These are phyloP conservation scores for Gallinago nigripennis DNA, from an alignment of 2,797 vertebrate genomes.

Conservation along the genomic window DNA sequence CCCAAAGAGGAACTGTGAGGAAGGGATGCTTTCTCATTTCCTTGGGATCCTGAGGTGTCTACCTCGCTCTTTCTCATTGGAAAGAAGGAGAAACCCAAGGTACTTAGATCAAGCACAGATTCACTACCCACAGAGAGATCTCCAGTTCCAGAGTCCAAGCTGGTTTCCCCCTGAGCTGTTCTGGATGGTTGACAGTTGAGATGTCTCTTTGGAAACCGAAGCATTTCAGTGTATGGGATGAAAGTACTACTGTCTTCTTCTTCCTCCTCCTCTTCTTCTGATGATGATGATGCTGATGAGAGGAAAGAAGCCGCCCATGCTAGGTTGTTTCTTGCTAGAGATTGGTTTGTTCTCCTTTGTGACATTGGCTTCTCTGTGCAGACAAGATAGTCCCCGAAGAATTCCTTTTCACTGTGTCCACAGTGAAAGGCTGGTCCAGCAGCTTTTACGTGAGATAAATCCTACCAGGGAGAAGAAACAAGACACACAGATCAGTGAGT, in stretches of 20 bases:
- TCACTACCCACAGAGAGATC: not conserved
- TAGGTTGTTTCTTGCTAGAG: not conserved
- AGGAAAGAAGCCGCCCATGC: not conserved
- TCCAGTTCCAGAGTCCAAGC: not conserved
- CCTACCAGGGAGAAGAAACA: not conserved
- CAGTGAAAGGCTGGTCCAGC: not conserved
- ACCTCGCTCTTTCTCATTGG: not conserved
- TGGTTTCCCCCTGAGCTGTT: not conserved
- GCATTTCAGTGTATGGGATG: constrained; percentile 11
- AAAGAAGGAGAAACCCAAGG: not conserved
- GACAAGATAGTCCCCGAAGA: not conserved
- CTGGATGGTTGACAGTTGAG: not conserved
- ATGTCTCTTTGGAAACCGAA: not conserved
- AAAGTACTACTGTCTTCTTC: not conserved
- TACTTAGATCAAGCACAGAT: not conserved
- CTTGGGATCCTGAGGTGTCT: not conserved
- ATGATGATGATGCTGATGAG: not conserved
- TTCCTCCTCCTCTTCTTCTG: not conserved
- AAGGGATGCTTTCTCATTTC: not conserved
- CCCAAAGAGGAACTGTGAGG: not conserved
- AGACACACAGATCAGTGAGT: not conserved
- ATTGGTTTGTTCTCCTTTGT: not conserved
- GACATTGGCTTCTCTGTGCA: not conserved
- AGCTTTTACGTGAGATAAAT: not conserved
- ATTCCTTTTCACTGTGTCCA: not conserved